phyloP scores from a whole-genome alignment of 2,113 vertebrate species.

The Cairina moschata region DNA sequence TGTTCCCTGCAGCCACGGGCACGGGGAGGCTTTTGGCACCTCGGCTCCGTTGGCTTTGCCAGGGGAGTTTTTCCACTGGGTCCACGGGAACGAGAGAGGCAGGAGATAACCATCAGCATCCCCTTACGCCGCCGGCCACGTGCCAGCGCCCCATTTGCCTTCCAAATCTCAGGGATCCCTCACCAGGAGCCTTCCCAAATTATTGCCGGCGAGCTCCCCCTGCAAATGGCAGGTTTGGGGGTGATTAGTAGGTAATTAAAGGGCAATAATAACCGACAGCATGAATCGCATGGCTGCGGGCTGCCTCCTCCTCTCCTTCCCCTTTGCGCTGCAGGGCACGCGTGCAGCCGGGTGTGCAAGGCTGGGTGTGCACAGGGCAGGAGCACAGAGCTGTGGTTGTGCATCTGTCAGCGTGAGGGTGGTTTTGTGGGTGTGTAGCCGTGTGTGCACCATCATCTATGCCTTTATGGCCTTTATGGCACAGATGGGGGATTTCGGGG shows the following conservation, averaged over 20 bases:
- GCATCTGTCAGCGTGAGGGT: not conserved
- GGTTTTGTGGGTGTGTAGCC: fast-evolving
- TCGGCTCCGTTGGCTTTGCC: not conserved
- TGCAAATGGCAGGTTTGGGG: not conserved
- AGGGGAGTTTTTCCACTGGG: constrained; percentile 7
- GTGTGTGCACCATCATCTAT: fast-evolving
- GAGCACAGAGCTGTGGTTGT: fast-evolving
- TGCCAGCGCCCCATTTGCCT: constrained; percentile 4
- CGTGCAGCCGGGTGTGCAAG: fast-evolving
- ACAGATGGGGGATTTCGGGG: not conserved
- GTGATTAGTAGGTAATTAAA: not conserved
- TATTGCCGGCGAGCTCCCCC: not conserved
- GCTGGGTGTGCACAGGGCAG: not conserved
- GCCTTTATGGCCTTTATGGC: no score
- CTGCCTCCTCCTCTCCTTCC: not conserved
- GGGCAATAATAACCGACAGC: not conserved
- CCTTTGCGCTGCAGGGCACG: not conserved
- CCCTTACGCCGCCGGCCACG: not conserved
- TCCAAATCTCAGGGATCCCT: not conserved
- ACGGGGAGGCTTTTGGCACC: not conserved
- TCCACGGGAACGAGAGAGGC: not conserved
- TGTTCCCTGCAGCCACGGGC: not conserved
- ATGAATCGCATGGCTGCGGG: fast-evolving
- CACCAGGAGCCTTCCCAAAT: not conserved
- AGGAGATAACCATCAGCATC: constrained; percentile 6